Conservation (phyloP, 2,113 vertebrate species). For the Hippoglossus stenolepis region DNA sequence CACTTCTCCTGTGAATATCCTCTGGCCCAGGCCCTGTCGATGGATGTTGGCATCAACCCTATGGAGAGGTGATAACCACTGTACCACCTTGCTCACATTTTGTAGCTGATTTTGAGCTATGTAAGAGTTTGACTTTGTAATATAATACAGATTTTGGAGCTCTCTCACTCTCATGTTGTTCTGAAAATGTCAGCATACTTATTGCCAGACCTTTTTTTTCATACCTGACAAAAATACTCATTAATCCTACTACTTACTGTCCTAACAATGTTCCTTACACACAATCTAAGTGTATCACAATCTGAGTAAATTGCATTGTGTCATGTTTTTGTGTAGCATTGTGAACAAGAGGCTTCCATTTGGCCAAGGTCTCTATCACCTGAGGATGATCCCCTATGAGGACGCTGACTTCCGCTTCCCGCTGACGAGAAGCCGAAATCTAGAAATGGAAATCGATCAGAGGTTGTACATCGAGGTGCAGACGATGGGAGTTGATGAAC, state of each 20-base stretch:
- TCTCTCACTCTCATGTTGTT: too few relatives aligned
- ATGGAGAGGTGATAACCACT: conserved; percentile 22
- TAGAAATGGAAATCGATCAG: conserved; percentile 61
- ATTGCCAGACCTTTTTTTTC: too few relatives aligned
- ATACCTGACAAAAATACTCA: too few relatives aligned
- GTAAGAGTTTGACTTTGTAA: neutral
- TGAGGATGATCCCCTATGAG: conserved; percentile 68
- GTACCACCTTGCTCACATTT: too few relatives aligned
- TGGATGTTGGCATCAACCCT: conserved; percentile 62
- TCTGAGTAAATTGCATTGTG: too few relatives aligned
- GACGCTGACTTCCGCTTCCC: conserved; percentile 63
- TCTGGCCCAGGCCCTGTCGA: conserved; percentile 52
- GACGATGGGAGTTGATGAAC: conserved; percentile 67
- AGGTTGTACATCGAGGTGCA: conserved; percentile 66
- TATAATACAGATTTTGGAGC: too few relatives aligned
- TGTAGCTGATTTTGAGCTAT: too few relatives aligned
- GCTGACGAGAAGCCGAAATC: neutral
- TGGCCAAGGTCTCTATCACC: conserved; percentile 58
- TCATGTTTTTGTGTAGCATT: conserved; percentile 44
- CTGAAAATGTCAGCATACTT: too few relatives aligned
- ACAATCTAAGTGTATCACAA: too few relatives aligned
- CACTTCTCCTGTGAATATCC: conserved; percentile 56
- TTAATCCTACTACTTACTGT: neutral
- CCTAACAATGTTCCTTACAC: too few relatives aligned
- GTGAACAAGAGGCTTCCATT: conserved; percentile 60